Evolutionary conservation across 2,113 vertebrate genomes (phyloP).

Genomic region (Triplophysa siluroides): DNA sequence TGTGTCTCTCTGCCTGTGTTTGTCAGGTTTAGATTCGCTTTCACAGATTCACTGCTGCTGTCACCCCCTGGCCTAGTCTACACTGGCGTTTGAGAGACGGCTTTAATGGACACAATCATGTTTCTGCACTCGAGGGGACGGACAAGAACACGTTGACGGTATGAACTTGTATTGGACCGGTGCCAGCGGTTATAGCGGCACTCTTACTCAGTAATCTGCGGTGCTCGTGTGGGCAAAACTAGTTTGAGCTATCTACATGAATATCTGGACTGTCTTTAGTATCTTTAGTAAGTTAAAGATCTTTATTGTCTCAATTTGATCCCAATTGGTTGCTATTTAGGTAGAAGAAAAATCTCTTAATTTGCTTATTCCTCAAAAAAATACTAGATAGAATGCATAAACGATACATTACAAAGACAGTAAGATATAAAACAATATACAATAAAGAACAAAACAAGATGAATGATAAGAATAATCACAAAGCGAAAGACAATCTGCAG

Average conservation of each 20-base stretch:
- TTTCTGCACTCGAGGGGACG: constrained; percentile 7
- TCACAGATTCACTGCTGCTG: constrained; percentile 30
- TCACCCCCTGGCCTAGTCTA: constrained; percentile 26
- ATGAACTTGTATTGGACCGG: neutral
- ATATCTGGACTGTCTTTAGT: too few relatives aligned
- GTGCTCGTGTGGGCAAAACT: neutral
- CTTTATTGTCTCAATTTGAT: too few relatives aligned
- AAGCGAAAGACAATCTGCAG: too few relatives aligned
- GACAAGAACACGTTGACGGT: neutral
- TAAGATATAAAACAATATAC: too few relatives aligned
- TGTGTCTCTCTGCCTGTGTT: constrained; percentile 41
- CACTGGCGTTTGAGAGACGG: constrained; percentile 30
- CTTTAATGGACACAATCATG: constrained; percentile 29
- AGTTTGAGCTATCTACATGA: neutral
- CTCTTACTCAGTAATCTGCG: neutral
- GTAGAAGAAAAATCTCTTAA: too few relatives aligned
- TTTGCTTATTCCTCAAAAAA: too few relatives aligned
- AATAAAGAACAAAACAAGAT: too few relatives aligned
- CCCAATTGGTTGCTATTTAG: too few relatives aligned
- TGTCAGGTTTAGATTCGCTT: constrained; percentile 36
- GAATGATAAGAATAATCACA: too few relatives aligned
- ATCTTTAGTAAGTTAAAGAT: too few relatives aligned
- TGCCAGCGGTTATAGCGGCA: neutral
- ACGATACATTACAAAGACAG: too few relatives aligned
- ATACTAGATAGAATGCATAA: too few relatives aligned